phyloP scores from a whole-genome alignment of 1,140 invertebrate species.

The Nasonia giraulti region DNA sequence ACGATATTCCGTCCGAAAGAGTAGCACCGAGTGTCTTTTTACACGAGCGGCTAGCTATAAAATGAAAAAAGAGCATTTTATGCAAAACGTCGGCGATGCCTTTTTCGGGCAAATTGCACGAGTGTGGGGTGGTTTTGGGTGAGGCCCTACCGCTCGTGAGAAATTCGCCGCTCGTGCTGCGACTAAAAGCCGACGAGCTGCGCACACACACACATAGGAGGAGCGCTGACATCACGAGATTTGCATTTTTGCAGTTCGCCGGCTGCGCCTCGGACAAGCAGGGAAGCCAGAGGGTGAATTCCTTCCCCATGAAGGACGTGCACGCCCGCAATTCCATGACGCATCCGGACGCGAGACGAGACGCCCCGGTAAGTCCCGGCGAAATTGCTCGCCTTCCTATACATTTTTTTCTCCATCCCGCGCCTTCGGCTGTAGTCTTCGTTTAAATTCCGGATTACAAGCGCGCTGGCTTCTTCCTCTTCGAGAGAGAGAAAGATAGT shows the following conservation, averaged over 20 bases:
- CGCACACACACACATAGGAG: background rate
- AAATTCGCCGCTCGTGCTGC: constrained; percentile 39
- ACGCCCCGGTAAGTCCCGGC: constrained; percentile 81
- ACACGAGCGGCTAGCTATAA: too few relatives aligned
- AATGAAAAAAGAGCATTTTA: background rate
- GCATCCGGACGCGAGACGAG: constrained; percentile 81
- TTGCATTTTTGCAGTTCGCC: constrained; percentile 77
- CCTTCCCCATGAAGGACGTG: constrained; percentile 90
- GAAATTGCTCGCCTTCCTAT: background rate
- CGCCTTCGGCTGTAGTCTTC: background rate
- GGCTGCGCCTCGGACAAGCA: constrained; percentile 84
- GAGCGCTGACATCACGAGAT: constrained; percentile 55
- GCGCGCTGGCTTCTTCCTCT: background rate
- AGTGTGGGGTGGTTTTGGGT: background rate
- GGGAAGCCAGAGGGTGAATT: constrained; percentile 81
- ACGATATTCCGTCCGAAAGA: too few relatives aligned
- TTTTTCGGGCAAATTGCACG: background rate
- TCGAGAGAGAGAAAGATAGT: background rate
- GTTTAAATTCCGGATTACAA: constrained; percentile 35
- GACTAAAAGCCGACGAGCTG: constrained; percentile 12
- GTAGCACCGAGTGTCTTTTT: too few relatives aligned
- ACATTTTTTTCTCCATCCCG: background rate
- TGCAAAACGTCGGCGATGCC: background rate
- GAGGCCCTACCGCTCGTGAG: constrained; percentile 1
- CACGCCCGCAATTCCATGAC: constrained; percentile 75